Evolutionary conservation across 2,797 vertebrate species (phyloP), one percentile per base, ranked within the genome.

Genomic region (Leucoraja ocellata): DNA sequence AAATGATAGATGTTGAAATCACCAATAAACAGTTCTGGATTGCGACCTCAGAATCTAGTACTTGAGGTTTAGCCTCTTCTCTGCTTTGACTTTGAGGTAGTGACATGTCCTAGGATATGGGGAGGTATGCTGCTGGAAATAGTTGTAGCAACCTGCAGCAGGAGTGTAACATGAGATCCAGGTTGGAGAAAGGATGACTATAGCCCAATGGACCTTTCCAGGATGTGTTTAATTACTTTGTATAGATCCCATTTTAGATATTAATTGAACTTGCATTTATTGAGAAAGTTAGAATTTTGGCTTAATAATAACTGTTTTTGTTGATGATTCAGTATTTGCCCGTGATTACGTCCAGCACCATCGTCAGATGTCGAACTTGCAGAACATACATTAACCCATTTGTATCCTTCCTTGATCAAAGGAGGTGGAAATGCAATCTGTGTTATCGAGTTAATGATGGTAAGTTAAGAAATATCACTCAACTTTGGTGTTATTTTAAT

Each of bases 381-480:
- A 97, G 98, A 94, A 99, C 99, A 0, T 99, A 99, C 9, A 99
- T 99, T 96, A 99, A 99, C 93, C 99, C 98, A 6, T 99, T 99
- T 16, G 98, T 99, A 94, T 98, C 98, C 93, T 99, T 99, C 95
- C 97, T 99, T 94, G 99, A 99, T 95, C 98, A 99, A 93, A 98
- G 98, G 93, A 96, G 98, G 93, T 99, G 99, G 99, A 99, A 99
- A 94, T 99, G 98, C 95, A 99, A 99, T 95, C 97, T 99, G 79
- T 99, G 99, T 94, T 99, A 99, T 93, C 96, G 98, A 94, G 97
- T 99, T 94, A 99, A 99, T 28, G 98, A 99, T 84, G 98, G 99
- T 99, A 95, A 77, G 96, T 94, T 73, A 84, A n/a, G 28, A 79
- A 77, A 61, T 92, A 61, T 80, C 32, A 8, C 73, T 4, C 14